Evolutionary conservation across 2,797 vertebrate genomes (phyloP).

Genomic region (Syngnathus rostellatus): DNA sequence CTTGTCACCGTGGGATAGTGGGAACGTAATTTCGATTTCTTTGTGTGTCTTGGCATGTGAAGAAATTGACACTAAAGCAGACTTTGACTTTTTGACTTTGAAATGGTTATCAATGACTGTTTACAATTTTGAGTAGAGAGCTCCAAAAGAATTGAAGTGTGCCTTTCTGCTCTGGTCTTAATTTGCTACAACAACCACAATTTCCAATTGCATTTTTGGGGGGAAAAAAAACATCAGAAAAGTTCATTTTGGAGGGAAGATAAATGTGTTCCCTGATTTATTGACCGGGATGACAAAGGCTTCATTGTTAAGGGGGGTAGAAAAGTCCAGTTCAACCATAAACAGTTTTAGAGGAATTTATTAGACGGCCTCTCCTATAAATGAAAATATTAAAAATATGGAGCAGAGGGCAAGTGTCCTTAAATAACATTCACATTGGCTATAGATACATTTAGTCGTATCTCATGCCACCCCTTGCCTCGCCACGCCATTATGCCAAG

Average conservation of each 20-base stretch:
- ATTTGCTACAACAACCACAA: not conserved
- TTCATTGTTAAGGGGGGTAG: constrained; percentile 31
- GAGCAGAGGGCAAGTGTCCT: constrained; percentile 13
- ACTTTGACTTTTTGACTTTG: too few species aligned
- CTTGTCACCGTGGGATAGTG: too few species aligned
- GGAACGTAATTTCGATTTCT: too few species aligned
- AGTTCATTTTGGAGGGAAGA: not conserved
- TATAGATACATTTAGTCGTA: constrained; percentile 41
- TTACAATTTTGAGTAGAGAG: too few species aligned
- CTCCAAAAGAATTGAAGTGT: too few species aligned
- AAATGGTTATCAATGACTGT: too few species aligned
- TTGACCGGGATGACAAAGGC: constrained; percentile 7
- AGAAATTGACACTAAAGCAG: too few species aligned
- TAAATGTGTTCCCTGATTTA: not conserved
- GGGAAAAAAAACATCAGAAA: not conserved
- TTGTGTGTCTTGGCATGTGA: too few species aligned
- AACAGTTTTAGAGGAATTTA: constrained; percentile 45
- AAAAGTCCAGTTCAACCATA: constrained; percentile 25
- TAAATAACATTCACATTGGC: constrained; percentile 43
- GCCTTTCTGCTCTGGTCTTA: too few species aligned
- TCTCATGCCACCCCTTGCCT: constrained; percentile 28
- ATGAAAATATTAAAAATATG: constrained; percentile 37
- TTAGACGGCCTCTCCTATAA: constrained; percentile 29
- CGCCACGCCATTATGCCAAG: constrained; percentile 29
- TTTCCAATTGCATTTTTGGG: not conserved